phyloP scores from a whole-genome alignment of 1,140 invertebrate species.

The Aphidius gifuensis region DNA sequence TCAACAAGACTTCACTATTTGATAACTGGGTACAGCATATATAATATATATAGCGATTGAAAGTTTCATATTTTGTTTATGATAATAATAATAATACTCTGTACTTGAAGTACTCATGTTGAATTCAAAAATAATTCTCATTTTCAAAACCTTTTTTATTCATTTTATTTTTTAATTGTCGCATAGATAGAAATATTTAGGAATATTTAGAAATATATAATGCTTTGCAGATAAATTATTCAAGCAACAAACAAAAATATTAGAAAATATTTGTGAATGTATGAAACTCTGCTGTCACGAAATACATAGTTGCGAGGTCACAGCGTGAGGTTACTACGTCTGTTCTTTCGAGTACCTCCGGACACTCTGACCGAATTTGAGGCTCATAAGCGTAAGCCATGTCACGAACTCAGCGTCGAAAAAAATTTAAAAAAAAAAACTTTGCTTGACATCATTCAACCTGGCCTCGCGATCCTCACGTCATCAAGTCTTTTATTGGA shows the following conservation, averaged over 20 bases:
- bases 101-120: too few relatives aligned
- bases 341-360: not conserved
- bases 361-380: slow-evolving; percentile 15
- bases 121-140: too few relatives aligned
- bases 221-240: too few relatives aligned
- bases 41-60: slow-evolving; percentile 1
- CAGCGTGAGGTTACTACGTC: slow-evolving; percentile 19
- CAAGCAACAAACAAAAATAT: too few relatives aligned
- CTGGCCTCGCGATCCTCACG: slow-evolving; percentile 1
- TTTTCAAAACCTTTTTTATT: too few relatives aligned
- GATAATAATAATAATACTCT: too few relatives aligned
- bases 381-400: slow-evolving; percentile 1
- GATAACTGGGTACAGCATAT: not conserved
- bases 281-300: slow-evolving; percentile 23
- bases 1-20: slow-evolving; percentile 12
- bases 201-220: too few relatives aligned
- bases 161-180: too few relatives aligned
- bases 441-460: slow-evolving; percentile 8
- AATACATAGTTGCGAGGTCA: slow-evolving; percentile 21
- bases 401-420: slow-evolving; percentile 12
- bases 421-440: not conserved
- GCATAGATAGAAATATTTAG: too few relatives aligned
- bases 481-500: not conserved
- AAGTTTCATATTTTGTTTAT: not conserved
- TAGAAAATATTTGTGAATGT: too few relatives aligned